Base-by-base conservation (phyloP, 2,888 invertebrate species). In the Erebia palarica region DNA sequence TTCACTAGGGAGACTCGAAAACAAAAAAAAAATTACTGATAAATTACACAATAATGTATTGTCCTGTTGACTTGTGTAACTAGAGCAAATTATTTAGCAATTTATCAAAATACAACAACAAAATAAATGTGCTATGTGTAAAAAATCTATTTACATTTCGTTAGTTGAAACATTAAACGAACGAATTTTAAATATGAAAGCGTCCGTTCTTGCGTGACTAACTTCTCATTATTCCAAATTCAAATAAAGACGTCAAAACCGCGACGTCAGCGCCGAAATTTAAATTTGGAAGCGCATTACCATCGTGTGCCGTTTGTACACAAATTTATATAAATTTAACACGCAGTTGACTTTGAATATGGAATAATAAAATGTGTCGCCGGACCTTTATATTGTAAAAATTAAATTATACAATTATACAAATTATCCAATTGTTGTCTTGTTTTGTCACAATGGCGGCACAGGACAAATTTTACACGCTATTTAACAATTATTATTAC, bases 201-300 rank as follows among this genome's bases (percentile, higher is more conserved):
- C 76, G 77, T 70, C 79, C 84, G 79, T 76, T 86, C 84, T 78
- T 77, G 90, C 92, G 86, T 84, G 73, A 72, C 87, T 81, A 87
- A 91, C 86, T 78, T 82, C 80, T 82, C 81, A 82, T 87, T 87
- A 87, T 90, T 85, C 84, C 78, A 84, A 89, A 85, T 88, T 86
- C 84, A 84, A 86, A 92, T 92, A 88, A 87, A 92, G 91, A 90
- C 84, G 83, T 91, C 86, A 82, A 89, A 90, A 91, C 92, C 91
- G 86, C 91, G 86, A 80, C 83, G 82, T 84, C 82, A 84, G 84
- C 79, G 82, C 79, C 79, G 75, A 84, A 85, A 87, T 87, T 86
- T 83, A 84, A 88, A 91, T 90, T 87, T 83, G 73, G 82, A 86
- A 86, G 77, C 76, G 75, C 63, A 47, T 47, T 49, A 63, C 21